Conservation (phyloP, 2,113 vertebrate genomes). For the Diadophis punctatus region DNA sequence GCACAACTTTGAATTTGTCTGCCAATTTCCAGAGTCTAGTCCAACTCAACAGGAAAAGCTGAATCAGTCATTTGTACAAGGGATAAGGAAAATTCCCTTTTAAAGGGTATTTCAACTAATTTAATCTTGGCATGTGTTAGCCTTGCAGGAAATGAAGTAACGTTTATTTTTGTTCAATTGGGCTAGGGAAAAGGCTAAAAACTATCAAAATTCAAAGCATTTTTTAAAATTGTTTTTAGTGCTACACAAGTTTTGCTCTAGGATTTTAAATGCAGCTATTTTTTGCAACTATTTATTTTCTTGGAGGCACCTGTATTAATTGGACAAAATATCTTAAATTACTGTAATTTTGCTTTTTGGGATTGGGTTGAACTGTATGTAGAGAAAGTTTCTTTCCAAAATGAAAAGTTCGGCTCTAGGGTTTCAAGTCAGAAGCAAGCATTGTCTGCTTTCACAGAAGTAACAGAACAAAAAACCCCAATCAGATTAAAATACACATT, state of each 20-base stretch:
- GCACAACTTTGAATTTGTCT: neutral
- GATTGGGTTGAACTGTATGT: constrained; percentile 34
- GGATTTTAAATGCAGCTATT: constrained; percentile 12
- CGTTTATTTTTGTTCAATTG: neutral
- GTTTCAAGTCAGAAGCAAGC: constrained; percentile 26
- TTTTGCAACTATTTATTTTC: neutral
- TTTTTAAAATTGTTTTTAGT: constrained; percentile 24
- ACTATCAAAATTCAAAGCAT: neutral
- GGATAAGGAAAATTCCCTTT: neutral
- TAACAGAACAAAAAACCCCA: neutral
- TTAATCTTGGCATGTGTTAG: fast-evolving
- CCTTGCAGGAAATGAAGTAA: constrained; percentile 3
- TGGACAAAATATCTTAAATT: constrained; percentile 36
- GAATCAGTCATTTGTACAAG: constrained; percentile 16
- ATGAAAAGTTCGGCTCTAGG: constrained; percentile 31
- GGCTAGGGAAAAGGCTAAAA: constrained; percentile 3
- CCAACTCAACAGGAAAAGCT: neutral
- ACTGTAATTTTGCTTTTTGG: constrained; percentile 33
- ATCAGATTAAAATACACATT: neutral
- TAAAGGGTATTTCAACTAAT: neutral
- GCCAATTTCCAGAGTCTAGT: neutral
- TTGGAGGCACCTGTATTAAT: constrained; percentile 17
- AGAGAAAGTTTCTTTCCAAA: constrained; percentile 49
- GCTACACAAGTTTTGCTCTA: constrained; percentile 37
- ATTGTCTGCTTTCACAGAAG: neutral